Base-by-base conservation (phyloP, 2,113 vertebrate species). In the Equus przewalskii region DNA sequence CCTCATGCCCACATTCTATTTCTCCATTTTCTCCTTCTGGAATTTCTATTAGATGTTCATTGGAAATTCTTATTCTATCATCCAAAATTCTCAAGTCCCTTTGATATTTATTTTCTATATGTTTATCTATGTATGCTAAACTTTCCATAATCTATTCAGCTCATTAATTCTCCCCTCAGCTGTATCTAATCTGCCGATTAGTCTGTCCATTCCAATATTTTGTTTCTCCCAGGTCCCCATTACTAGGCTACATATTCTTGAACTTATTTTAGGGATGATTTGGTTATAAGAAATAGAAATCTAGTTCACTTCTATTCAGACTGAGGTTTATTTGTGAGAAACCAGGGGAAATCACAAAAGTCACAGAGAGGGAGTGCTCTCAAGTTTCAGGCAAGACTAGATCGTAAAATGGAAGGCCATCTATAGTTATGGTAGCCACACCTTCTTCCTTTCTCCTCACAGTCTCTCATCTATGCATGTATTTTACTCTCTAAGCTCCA, bases 161-260 rank as follows among this genome's bases (percentile, higher is more conserved):
- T 89, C 56, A 83, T 44, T 94, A 83, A 92, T 78, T 83, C 30
- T 80, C 28, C 51, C 78, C n/a, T 78, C 83, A 64, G 19, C 22
- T 83, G 3, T n/a, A 21, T 58, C 46, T 82, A 54, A 70, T n/a
- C 30, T 44, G 58, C 8, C 54, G 14, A 70, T 28, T 70, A 19
- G 14, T 60, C 28, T 76, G 4, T 36, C 19, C 21, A 44, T n/a
- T 33, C 8, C 67, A 94, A 28, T 62, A 49, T 7, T 78, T 46
- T 51, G 13, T 78, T 80, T 70, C 21, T 49, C 41, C 46, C 49
- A 30, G 26, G 1, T 51, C 16, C 46, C 30, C 9, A n/a, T 41
- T 82, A 82, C 44, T 80, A 24, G 64, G 75, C 24, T 49, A 28
- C 11, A 58, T 24, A 15, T 13, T 26, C 3, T 76, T 67, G 30